Conservation (phyloP, 2,113 vertebrate species). For the Neofelis nebulosa region DNA sequence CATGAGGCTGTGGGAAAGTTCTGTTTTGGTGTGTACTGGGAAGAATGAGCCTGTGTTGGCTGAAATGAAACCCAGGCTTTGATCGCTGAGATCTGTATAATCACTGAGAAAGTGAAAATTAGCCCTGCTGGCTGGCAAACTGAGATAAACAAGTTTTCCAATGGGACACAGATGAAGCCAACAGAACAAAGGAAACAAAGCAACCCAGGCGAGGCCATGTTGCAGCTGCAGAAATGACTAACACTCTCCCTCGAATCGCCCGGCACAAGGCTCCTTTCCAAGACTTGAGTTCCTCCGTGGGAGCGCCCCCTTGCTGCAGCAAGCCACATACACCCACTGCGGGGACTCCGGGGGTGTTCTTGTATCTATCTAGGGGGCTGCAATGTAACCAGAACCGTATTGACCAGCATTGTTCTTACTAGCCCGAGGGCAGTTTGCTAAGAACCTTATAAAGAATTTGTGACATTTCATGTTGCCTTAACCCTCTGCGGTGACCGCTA, state of each 20-base stretch:
- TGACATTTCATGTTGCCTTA: not conserved
- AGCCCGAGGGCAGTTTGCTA: not conserved
- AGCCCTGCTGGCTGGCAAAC: not conserved
- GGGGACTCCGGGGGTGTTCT: not conserved
- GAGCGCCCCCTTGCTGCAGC: accelerated
- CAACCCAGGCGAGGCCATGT: accelerated
- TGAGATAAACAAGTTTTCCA: not conserved
- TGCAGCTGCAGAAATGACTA: not conserved
- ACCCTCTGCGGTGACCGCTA: not conserved
- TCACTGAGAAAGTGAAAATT: not conserved
- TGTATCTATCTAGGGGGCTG: accelerated
- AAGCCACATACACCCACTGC: accelerated
- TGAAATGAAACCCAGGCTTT: not conserved
- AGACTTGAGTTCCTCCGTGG: accelerated
- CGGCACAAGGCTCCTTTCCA: not conserved
- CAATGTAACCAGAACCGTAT: accelerated
- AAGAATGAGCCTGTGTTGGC: not conserved
- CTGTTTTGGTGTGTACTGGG: not conserved
- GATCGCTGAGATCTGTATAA: not conserved
- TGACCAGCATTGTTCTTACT: not conserved
- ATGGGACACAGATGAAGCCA: not conserved
- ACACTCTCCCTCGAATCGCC: accelerated
- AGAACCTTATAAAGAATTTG: not conserved
- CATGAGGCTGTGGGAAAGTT: accelerated
- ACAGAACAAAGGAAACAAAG: not conserved